phyloP scores from a whole-genome alignment of 2,797 vertebrate genomes.

The Pangasius larnaudii region DNA sequence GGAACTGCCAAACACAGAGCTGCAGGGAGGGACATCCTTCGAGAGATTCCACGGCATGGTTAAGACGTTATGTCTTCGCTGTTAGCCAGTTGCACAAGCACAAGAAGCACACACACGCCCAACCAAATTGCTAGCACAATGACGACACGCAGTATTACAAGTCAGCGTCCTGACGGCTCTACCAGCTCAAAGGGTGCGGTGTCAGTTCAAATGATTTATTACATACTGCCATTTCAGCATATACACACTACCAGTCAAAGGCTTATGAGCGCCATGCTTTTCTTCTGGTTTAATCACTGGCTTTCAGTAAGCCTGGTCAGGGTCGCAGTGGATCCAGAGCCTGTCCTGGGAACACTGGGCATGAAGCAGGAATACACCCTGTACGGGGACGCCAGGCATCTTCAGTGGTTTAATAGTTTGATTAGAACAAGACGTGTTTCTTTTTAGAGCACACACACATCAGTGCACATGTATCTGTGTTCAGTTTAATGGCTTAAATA shows the following conservation, averaged over 20 bases:
- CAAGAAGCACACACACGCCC: slow-evolving; percentile 36
- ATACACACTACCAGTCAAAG: background rate
- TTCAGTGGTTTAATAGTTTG: background rate
- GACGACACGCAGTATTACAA: slow-evolving; percentile 21
- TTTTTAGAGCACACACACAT: background rate
- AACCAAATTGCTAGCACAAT: slow-evolving; percentile 20
- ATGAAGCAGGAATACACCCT: too few species aligned
- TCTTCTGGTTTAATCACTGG: background rate
- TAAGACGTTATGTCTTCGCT: background rate
- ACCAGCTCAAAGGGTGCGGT: background rate
- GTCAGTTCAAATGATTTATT: background rate
- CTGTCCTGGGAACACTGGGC: background rate
- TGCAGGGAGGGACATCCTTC: slow-evolving; percentile 11
- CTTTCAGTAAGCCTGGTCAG: background rate
- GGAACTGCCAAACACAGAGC: slow-evolving; percentile 39
- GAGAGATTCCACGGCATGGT: background rate
- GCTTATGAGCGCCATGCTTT: background rate
- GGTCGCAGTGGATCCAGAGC: too few species aligned
- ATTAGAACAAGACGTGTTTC: too few species aligned
- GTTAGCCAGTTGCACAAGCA: slow-evolving; percentile 36
- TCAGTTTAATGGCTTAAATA: background rate
- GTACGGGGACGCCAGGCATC: background rate
- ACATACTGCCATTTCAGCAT: background rate
- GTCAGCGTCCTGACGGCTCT: background rate
- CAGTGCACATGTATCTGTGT: too few species aligned